Evolutionary conservation across 2,888 invertebrate genomes (phyloP), one percentile per base, ranked within the genome.

Genomic region (Hydropsyche betteni): DNA sequence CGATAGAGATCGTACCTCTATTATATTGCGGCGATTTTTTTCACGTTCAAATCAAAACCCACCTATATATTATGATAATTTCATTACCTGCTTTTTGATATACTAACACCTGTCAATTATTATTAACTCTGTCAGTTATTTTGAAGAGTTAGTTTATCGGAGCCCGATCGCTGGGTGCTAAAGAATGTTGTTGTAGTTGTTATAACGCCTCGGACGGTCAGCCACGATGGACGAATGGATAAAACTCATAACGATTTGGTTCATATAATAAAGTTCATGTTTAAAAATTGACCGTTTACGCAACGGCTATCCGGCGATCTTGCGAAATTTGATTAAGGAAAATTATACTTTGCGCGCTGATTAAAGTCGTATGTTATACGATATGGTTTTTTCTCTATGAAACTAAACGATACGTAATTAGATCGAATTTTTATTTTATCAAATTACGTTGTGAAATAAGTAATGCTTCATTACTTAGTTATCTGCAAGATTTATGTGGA

Each of bases 51-150:
- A 72, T 72, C 72, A 58, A 50, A 69, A 72, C 61, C 72, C 61
- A 72, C 72, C 72, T 72, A 72, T 72, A 72, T 72, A 71, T 72
- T 75, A 73, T 75, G 75, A 77, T 77, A 77, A 77, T 77, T 64
- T 75, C 75, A 75, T 77, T 77, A 77, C 68, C 72, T 74, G 72
- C 58, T 53, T 44, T 44, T 24, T 36, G 58, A 75, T 61, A 75
- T 61, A 58, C 61, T 69, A 68, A 68, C 72, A 77, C 72, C 77
- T 77, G 77, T 77, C 77, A 77, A 77, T 77, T 75, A 75, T 75
- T 76, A 74, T 76, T 76, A 74, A 72, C 74, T 64, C 76, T 76
- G 74, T 74, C 76, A 68, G 76, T 55, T 74, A 74, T 71, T 74
- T 74, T 76, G 74, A 72, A 73, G 68, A 68, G 71, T 74, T 68